phyloP scores from a whole-genome alignment of 2,888 invertebrate genomes.

The Drosophila robusta region DNA sequence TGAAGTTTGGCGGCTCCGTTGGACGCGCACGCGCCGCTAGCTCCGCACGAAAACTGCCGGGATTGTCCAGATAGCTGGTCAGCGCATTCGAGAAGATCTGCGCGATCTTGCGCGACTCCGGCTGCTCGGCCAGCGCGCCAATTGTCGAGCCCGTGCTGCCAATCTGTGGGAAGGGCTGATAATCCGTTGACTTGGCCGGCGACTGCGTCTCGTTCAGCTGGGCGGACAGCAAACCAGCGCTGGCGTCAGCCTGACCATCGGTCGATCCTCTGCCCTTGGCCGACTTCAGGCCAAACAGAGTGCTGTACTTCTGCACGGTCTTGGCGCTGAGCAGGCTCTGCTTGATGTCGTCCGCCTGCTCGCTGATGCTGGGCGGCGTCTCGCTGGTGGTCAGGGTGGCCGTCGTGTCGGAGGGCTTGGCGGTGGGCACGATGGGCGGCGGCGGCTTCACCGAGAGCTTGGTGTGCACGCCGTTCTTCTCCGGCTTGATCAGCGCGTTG shows the following conservation, averaged over 20 bases:
- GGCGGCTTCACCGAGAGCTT: conserved; percentile 52
- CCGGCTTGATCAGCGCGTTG: conserved; percentile 66
- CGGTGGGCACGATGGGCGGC: conserved; percentile 42
- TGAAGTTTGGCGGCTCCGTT: conserved; percentile 88
- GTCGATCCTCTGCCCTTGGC: conserved; percentile 45
- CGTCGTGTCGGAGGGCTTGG: conserved; percentile 74
- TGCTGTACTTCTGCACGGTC: conserved; percentile 81
- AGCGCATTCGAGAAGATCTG: conserved; percentile 94
- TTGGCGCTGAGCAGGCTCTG: conserved; percentile 88
- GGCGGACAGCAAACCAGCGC: conserved; percentile 73
- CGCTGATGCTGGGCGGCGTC: conserved; percentile 71
- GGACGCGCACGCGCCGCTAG: conserved; percentile 90
- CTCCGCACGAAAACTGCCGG: conserved; percentile 91
- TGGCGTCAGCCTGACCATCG: conserved; percentile 85
- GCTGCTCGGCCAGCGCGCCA: conserved; percentile 85
- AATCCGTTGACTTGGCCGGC: conserved; percentile 26
- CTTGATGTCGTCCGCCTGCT: conserved; percentile 86
- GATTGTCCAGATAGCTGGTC: conserved; percentile 93
- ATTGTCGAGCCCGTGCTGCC: conserved; percentile 88
- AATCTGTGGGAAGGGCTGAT: conserved; percentile 74
- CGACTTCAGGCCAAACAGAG: conserved; percentile 79
- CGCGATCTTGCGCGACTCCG: conserved; percentile 92
- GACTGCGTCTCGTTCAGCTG: conserved; percentile 50
- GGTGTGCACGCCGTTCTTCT: conserved; percentile 48
- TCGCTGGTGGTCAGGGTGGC: conserved; percentile 71